A percentile compares a stretch with the other conserved stretches of the same genome.
These are phyloP conservation scores for Euzophera pinguis DNA, from an alignment of 2,888 invertebrate species.

Conservation along the genomic window DNA sequence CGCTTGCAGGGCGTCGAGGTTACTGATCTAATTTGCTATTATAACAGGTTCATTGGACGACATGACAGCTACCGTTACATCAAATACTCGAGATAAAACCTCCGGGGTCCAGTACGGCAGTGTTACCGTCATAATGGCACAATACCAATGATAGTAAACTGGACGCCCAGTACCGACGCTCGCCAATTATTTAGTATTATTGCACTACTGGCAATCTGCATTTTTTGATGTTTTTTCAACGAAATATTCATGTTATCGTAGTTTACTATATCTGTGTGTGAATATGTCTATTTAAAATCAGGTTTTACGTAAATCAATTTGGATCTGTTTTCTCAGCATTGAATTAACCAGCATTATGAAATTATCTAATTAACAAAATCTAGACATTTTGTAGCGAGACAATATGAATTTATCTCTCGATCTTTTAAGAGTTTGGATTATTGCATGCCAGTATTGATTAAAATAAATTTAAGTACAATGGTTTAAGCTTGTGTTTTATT, in stretches of 20 bases:
- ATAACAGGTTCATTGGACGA: no score
- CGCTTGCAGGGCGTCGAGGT: constrained; percentile 16
- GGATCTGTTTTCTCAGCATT: constrained; percentile 71
- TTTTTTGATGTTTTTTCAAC: constrained; percentile 78
- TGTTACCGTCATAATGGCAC: neutral
- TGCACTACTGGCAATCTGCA: constrained; percentile 59
- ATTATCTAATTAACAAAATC: constrained; percentile 62
- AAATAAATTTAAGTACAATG: constrained; percentile 78
- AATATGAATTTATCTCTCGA: constrained; percentile 71
- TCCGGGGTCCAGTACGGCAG: no score
- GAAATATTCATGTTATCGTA: constrained; percentile 70
- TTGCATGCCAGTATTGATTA: constrained; percentile 71
- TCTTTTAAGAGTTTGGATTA: constrained; percentile 67
- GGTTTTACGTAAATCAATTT: constrained; percentile 76
- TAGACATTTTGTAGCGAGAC: constrained; percentile 60
- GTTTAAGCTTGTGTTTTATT: constrained; percentile 66
- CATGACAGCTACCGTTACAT: no score
- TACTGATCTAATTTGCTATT: neutral
- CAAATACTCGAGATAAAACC: no score
- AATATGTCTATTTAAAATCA: constrained; percentile 74
- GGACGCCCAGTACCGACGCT: constrained; percentile 9
- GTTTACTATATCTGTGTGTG: constrained; percentile 67
- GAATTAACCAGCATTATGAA: constrained; percentile 68
- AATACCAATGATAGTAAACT: constrained; percentile 1
- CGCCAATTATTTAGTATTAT: constrained; percentile 36